Base-by-base conservation (phyloP, 2,113 vertebrate species). In the Callopanchax toddi region DNA sequence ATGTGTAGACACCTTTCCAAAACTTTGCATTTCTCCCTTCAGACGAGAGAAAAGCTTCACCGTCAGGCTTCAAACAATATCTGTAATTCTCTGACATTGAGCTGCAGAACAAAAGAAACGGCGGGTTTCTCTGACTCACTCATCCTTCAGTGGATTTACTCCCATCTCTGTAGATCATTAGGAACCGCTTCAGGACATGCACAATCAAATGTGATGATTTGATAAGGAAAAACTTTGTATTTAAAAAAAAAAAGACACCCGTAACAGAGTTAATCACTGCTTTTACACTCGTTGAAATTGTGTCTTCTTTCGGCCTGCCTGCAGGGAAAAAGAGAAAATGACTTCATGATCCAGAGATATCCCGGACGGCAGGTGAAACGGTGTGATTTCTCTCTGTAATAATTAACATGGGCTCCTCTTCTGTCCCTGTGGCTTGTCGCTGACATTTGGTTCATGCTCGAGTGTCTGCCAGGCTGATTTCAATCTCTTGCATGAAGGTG, bases 401-500 rank as follows among this genome's bases (percentile, higher is more conserved):
- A 91, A 93, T 93, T 93, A 93, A 87, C 85, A 89, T 34, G 29
- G 79, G 59, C 79, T 82, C 82, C 86, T 91, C 83, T 86, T 80
- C 79, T 84, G 79, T 86, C 82, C 81, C 86, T 68, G 81, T 88
- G 85, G 84, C 87, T 92, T 78, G 75, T 40, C 67, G 71, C 84
- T 93, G 92, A 93, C 92, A 93, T 92, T 93, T 92, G 88, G 89
- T 90, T 91, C 92, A 93, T 93, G 92, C 91, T 93, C 10, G 90
- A 93, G 92, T 93, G 92, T 86, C 89, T 89, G 90, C 56, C 83
- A 74, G 34, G 71, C 89, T 85, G 91, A 93, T 93, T 93, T 93
- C 87, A 86, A 91, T 91, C 85, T 86, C 80, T 87, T 87, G 89
- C 89, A 91, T 91, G 90, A 90, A 90, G 89, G 88, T 87, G 87